Conservation (phyloP, 30 jellyfish, hydroid and myxozoan genomes). For the Sanderia malayensis region DNA sequence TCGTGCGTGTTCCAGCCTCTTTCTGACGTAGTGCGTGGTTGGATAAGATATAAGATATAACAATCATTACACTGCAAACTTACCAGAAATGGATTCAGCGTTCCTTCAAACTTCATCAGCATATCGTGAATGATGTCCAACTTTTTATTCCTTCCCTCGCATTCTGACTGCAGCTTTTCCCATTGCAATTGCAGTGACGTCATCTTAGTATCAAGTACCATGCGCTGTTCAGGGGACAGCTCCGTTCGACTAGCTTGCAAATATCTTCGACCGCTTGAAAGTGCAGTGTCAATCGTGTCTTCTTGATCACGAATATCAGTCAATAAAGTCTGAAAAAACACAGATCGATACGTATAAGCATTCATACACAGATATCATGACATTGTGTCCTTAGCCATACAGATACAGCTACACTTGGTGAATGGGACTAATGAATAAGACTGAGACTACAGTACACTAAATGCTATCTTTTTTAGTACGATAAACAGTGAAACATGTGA, state of each 20-base stretch:
- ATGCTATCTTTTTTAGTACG: no score
- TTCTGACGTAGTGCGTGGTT: no score
- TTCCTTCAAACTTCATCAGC: constrained; percentile 80
- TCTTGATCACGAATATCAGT: constrained; percentile 52
- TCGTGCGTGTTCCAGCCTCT: no score
- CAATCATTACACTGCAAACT: no score
- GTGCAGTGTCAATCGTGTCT: constrained; percentile 54
- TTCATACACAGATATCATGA: no score
- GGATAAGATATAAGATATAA: no score
- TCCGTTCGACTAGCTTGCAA: constrained; percentile 69
- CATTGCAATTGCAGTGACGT: constrained; percentile 88
- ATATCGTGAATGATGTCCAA: constrained; percentile 75
- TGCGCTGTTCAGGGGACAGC: constrained; percentile 69
- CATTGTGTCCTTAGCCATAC: no score
- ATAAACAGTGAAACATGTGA: no score
- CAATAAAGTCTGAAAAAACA: constrained; percentile 25
- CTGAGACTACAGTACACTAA: no score
- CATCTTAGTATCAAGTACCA: constrained; percentile 66
- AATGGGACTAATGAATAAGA: no score
- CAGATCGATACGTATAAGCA: no score
- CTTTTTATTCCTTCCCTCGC: constrained; percentile 93
- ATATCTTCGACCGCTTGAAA: constrained; percentile 65
- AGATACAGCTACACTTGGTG: no score
- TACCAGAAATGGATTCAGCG: constrained; percentile 85
- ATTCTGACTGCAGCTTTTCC: constrained; percentile 97